These are phyloP conservation scores for Dissostichus mawsoni DNA, from an alignment of 2,113 vertebrate species.

Conservation along the genomic window DNA sequence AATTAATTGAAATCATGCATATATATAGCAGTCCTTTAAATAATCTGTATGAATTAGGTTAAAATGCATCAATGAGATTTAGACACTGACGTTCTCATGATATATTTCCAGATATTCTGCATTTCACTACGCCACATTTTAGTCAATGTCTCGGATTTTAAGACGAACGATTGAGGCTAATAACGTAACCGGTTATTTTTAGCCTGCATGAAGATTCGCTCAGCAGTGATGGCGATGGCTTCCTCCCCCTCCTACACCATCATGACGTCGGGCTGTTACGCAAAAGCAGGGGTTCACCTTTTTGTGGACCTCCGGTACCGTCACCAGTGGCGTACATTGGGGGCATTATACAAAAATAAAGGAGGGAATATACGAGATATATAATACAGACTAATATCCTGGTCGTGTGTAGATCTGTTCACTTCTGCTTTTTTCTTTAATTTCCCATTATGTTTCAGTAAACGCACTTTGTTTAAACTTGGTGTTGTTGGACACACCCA, in stretches of 20 bases:
- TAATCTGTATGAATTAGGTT: neutral
- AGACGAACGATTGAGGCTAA: slow-evolving; percentile 40
- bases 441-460: neutral
- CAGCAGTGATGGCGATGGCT: slow-evolving; percentile 66
- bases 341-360: neutral
- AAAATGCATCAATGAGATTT: neutral
- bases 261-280: slow-evolving; percentile 77
- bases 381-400: neutral
- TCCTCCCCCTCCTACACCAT: slow-evolving; percentile 66
- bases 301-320: slow-evolving; percentile 45
- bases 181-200: slow-evolving; percentile 74
- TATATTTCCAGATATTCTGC: neutral
- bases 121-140: neutral
- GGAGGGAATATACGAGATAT: neutral
- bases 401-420: neutral
- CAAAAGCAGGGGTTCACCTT: slow-evolving; percentile 81
- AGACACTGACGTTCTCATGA: neutral
- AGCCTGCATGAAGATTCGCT: slow-evolving; percentile 61
- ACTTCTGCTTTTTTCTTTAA: slow-evolving; percentile 33
- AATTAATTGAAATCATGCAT: neutral
- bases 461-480: slow-evolving; percentile 47
- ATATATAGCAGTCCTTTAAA: neutral
- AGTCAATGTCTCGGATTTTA: slow-evolving; percentile 9
- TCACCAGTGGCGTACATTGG: slow-evolving; percentile 5
- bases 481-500: slow-evolving; percentile 51